Evolutionary conservation across 2,797 vertebrate genomes (phyloP), one percentile per base, ranked within the genome.

Genomic region (Chrosomus eos): DNA sequence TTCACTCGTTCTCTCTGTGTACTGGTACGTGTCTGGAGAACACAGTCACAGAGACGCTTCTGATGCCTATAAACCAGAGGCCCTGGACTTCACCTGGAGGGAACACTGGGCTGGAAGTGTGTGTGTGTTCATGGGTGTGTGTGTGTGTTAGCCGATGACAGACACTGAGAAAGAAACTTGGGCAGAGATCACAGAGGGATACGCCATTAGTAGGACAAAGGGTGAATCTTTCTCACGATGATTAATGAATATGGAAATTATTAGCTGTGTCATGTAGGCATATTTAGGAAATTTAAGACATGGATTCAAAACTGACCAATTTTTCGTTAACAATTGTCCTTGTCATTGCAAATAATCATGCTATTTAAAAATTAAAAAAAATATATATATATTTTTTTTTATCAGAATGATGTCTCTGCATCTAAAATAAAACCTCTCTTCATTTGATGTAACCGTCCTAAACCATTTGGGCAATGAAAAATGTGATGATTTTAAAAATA

Each of bases 11-110:
- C 66, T 31, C 58, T 67, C 76, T 78, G 7, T 14, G 5, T 51
- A 75, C 73, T 16, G 16, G 45, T 89, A 87, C 82, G 40, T 80
- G 40, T 85, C 80, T 82, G 82, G 70, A 84, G 73, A 31, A 73
- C 89, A 87, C 81, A 83, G 60, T 51, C 83, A 18, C 80, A 67
- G 38, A 53, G 75, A 83, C 43, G 21, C 62, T 4, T 36, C 70
- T 82, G 48, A 85, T 77, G 38, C 48, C 33, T 68, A 43, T 2
- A 5, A 38, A 58, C 68, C 38, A 55, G 36, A 66, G 16, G 43
- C 74, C 74, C 26, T 66, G 43, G 31, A 14, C 70, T 62, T 81
- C 66, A 71, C 64, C 82, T 71, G 64, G 33, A 81, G 77, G 80
- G 70, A 75, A 75, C 36, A 66, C 36, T 55, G 13, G 53, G 18